These are phyloP conservation scores for Matsumurasca onukii DNA, from an alignment of 1,140 invertebrate species.

Conservation along the genomic window DNA sequence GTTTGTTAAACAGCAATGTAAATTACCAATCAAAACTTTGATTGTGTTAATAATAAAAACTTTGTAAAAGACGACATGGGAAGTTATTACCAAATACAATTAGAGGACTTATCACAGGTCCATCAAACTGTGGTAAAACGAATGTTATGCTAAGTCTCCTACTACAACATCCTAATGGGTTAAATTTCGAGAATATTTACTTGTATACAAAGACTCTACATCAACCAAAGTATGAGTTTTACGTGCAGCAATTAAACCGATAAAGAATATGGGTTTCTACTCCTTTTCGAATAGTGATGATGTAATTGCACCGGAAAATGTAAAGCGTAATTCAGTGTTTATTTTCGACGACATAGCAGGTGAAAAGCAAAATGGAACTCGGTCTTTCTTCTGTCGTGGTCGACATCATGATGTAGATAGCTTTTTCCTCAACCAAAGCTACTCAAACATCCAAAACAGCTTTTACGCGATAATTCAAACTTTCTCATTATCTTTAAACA, in stretches of 20 bases:
- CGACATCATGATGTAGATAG: conserved; percentile 46
- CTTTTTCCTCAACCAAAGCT: conserved; percentile 49
- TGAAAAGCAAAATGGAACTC: conserved; percentile 28
- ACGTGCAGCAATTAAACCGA: conserved; percentile 40
- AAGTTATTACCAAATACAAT: conserved; percentile 39
- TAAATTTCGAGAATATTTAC: conserved; percentile 48
- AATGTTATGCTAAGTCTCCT: conserved; percentile 45
- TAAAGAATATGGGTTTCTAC: conserved; percentile 37
- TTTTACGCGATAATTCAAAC: conserved; percentile 48
- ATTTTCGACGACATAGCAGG: conserved; percentile 48
- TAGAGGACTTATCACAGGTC: too few species aligned
- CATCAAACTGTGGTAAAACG: conserved; percentile 47
- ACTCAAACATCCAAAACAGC: conserved; percentile 47
- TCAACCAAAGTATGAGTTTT: conserved; percentile 46
- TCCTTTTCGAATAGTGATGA: conserved; percentile 29
- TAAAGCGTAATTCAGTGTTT: conserved; percentile 42
- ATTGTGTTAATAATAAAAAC: not conserved
- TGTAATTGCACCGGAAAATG: conserved; percentile 32
- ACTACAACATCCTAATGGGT: conserved; percentile 43
- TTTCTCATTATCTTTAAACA: conserved; percentile 48
- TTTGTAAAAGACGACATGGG: conserved; percentile 33
- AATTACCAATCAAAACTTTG: not conserved
- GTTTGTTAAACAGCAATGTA: not conserved
- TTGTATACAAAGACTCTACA: conserved; percentile 47
- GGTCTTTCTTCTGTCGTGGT: conserved; percentile 46